Percentiles rank a stretch among this genome's conserved stretches.
These are phyloP conservation scores for Gopherus flavomarginatus DNA, from an alignment of 2,113 vertebrate genomes.

Conservation along the genomic window DNA sequence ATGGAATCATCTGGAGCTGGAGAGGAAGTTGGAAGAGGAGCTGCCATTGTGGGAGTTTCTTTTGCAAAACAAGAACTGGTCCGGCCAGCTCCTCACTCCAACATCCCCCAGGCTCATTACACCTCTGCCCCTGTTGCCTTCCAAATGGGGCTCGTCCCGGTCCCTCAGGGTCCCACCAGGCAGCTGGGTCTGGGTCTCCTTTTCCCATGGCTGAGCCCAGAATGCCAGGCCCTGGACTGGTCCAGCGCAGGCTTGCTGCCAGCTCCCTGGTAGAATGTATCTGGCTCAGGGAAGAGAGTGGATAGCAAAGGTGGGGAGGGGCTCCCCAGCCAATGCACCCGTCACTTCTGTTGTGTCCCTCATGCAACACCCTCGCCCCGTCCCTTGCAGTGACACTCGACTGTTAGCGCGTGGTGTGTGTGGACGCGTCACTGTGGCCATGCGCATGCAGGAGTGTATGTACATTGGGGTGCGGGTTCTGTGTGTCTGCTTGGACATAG, in stretches of 20 bases:
- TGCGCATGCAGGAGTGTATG: background rate
- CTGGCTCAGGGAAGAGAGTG: background rate
- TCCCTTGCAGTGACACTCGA: accelerated
- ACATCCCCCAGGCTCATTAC: background rate
- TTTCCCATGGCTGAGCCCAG: background rate
- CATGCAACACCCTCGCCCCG: background rate
- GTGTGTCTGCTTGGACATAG: background rate
- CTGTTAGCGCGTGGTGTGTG: accelerated
- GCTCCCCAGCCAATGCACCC: background rate
- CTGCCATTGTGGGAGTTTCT: background rate
- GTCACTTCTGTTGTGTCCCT: background rate
- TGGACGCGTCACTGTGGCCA: background rate
- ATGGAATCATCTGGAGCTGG: background rate
- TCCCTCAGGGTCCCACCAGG: background rate
- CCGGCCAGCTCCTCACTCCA: background rate
- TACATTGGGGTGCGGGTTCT: background rate
- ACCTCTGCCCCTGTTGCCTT: background rate
- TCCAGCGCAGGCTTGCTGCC: background rate
- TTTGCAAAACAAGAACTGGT: background rate
- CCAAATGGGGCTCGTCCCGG: background rate
- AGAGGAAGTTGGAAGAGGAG: background rate
- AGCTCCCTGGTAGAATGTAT: background rate
- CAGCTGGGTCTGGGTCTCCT: background rate
- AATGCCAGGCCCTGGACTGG: background rate
- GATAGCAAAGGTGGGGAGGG: background rate